A percentile compares a stretch with the other conserved stretches of the same genome.
phyloP scores from a whole-genome alignment of 2,113 vertebrate species.

The Ranitomeya imitator region DNA sequence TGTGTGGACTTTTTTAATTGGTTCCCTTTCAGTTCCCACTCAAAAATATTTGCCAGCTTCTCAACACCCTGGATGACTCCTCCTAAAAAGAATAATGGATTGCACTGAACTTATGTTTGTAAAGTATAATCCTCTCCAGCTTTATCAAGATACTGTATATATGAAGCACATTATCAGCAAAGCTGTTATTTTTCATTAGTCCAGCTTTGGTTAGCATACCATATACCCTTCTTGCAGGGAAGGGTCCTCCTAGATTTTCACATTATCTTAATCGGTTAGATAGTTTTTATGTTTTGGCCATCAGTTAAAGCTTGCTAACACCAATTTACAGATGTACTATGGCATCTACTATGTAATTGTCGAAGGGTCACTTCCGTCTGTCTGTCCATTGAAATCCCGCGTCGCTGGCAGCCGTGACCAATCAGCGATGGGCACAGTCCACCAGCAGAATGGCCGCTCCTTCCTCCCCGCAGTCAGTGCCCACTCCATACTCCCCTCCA shows the following conservation, averaged over 20 bases:
- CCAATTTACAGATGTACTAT: not conserved
- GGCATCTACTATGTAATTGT: no score
- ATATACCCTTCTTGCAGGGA: not conserved
- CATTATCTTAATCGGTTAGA: not conserved
- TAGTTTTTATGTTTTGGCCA: not conserved
- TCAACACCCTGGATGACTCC: not conserved
- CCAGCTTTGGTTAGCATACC: not conserved
- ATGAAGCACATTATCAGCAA: not conserved
- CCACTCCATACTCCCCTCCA: no score
- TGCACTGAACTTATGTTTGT: not conserved
- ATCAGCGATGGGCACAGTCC: no score
- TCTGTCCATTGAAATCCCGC: no score
- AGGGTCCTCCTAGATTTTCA: not conserved
- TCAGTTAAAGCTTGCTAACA: not conserved
- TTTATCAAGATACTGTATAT: not conserved
- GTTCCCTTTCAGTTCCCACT: not conserved
- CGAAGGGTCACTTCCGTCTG: no score
- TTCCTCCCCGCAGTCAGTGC: no score
- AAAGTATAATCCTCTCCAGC: not conserved
- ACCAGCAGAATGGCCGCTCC: no score
- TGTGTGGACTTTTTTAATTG: not conserved
- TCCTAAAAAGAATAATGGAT: not conserved
- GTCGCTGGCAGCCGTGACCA: no score
- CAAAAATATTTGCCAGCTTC: conserved; percentile 1
- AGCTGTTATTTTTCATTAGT: not conserved